A percentile compares a stretch with the other conserved stretches of the same genome.
Conservation (phyloP, 2,888 invertebrate species). For the Ametastegia equiseti region DNA sequence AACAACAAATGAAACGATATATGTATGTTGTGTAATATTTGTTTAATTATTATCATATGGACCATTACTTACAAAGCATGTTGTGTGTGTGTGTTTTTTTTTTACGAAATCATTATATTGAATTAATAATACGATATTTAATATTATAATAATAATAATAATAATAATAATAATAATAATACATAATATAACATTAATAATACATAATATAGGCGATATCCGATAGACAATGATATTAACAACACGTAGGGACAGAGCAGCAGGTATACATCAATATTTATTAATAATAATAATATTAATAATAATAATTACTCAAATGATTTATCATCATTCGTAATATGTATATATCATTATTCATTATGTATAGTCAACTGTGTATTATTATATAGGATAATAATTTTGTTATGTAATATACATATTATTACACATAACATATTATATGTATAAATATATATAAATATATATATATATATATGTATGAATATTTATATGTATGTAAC, state of each 20-base stretch:
- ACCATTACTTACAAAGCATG: slow-evolving; percentile 74
- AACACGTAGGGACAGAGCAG: slow-evolving; percentile 55
- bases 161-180: slow-evolving; percentile 73
- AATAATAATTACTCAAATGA: slow-evolving; percentile 48
- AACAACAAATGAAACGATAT: background rate
- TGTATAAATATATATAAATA: background rate
- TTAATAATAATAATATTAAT: slow-evolving; percentile 40
- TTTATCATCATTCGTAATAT: slow-evolving; percentile 50
- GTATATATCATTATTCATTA: no score
- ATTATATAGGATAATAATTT: slow-evolving; percentile 30
- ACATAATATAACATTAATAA: slow-evolving; percentile 73
- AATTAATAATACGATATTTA: slow-evolving; percentile 63
- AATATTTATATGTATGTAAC: slow-evolving; percentile 44
- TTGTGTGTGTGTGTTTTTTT: slow-evolving; percentile 62
- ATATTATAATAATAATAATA: slow-evolving; percentile 69
- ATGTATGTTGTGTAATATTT: slow-evolving; percentile 56
- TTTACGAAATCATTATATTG: slow-evolving; percentile 64
- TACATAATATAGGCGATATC: slow-evolving; percentile 68
- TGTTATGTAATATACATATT: slow-evolving; percentile 10
- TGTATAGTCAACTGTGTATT: slow-evolving; percentile 51
- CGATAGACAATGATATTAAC: slow-evolving; percentile 60
- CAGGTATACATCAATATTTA: slow-evolving; percentile 47
- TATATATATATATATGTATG: slow-evolving; percentile 47
- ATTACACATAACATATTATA: no score
- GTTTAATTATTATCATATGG: slow-evolving; percentile 73